Evolutionary conservation across 2,888 invertebrate genomes (phyloP), one percentile per base, ranked within the genome.

Genomic region (Agriopis marginaria): DNA sequence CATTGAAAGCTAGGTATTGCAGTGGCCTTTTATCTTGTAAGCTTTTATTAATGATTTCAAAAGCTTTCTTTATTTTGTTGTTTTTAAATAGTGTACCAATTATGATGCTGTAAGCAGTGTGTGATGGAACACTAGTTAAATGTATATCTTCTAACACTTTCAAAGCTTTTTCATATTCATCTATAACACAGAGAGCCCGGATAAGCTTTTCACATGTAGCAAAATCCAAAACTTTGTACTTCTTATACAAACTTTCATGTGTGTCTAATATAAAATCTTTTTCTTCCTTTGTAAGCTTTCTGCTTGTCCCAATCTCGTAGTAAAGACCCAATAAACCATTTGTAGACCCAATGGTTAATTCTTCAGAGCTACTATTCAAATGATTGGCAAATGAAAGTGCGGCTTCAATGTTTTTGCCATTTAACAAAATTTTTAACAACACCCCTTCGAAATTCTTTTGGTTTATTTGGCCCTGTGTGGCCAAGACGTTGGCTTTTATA

Each of bases 151-250:
- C 94, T 39, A 97, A 83, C 12, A 97, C 88, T 74, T 95, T 92
- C 0, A 95, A 63, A 51, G 95, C 94, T 68, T 96, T 95, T 76
- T 93, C 92, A 97, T 97, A 97, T 74, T 95, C 89, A 66, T 93
- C 85, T 9, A 97, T 96, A 23, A 95, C 80, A 74, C 96, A 96
- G 4, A 98, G 83, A 0, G 95, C 97, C 70, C 89, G 87, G 66
- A 97, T 91, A 7, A 96, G 86, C 80, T 89, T 88, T 79, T 96
- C 96, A 77, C 95, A 95, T 17, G 96, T 96, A 3, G 80, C 82
- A 14, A 87, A 86, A 86, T 97, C 97, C 61, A 97, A 83, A 0
- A 95, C 81, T 62, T 95, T 92, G 83, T 96, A 95, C 73, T 95
- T 93, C 44, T 89, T 82, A 77, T 89, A 89, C 47, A 97, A 77